Conservation (phyloP, 2,888 invertebrate species). For the Steromphala cineraria region DNA sequence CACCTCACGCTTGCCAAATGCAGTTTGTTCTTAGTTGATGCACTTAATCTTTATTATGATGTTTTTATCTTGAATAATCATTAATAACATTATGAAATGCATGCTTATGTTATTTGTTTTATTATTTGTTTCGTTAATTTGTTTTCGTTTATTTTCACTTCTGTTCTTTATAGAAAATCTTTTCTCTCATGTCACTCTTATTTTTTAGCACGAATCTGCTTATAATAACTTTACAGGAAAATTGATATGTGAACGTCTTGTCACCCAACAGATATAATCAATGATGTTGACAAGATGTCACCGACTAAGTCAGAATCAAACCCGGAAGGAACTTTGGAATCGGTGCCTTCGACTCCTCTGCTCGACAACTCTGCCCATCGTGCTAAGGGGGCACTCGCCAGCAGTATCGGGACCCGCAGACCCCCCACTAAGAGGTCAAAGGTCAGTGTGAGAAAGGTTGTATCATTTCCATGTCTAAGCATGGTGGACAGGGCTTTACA, state of each 20-base stretch:
- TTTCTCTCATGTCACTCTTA: no score
- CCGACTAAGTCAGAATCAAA: background rate
- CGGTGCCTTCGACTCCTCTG: constrained; percentile 87
- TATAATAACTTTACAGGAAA: background rate
- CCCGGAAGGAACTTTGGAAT: constrained; percentile 37
- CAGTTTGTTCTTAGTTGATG: no score
- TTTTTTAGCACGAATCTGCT: no score
- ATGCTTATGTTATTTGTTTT: no score
- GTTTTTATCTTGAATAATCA: no score
- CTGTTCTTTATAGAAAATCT: no score
- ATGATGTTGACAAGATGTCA: background rate
- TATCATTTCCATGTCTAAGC: background rate
- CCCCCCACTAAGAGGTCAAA: constrained; percentile 73
- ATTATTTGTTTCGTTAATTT: no score
- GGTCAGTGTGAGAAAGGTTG: constrained; percentile 37
- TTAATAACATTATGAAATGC: no score
- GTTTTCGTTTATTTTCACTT: no score
- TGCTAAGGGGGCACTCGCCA: constrained; percentile 90
- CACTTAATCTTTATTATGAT: no score
- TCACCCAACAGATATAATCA: constrained; percentile 5
- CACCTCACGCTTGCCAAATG: no score
- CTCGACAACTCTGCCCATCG: constrained; percentile 91
- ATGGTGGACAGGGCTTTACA: no score
- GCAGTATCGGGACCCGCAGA: constrained; percentile 82
- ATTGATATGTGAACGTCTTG: background rate